Percentiles rank a stretch among this genome's conserved stretches.
phyloP scores from a whole-genome alignment of 2,888 invertebrate species.

The Mellilla xanthometata region DNA sequence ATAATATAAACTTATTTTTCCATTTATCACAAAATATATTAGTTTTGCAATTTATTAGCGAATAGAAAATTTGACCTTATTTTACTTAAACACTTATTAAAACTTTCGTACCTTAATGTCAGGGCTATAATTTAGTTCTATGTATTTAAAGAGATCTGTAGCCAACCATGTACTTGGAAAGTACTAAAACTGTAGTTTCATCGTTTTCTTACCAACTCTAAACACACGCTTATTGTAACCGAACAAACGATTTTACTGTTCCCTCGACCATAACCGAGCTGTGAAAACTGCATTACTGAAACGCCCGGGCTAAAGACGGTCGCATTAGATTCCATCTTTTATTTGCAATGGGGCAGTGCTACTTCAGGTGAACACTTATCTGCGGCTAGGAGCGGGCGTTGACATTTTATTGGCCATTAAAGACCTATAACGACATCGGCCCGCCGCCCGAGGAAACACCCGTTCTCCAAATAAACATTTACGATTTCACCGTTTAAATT shows the following conservation, averaged over 20 bases:
- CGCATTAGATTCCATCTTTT: slow-evolving; percentile 26
- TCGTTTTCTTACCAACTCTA: slow-evolving; percentile 6
- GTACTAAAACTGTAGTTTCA: background rate
- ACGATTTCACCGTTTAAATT: slow-evolving; percentile 74
- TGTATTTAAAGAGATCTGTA: no score
- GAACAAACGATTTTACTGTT: slow-evolving; percentile 6
- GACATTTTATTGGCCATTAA: slow-evolving; percentile 79
- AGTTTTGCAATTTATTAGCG: no score
- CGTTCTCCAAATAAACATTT: slow-evolving; percentile 75
- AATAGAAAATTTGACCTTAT: no score
- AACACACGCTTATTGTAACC: slow-evolving; percentile 5
- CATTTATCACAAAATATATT: no score
- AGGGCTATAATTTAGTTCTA: no score
- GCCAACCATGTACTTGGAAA: slow-evolving; percentile 1
- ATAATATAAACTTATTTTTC: no score
- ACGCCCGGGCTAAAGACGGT: slow-evolving; percentile 20
- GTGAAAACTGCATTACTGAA: slow-evolving; percentile 24
- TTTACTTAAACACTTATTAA: no score
- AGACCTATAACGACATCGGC: slow-evolving; percentile 72
- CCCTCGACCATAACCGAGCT: slow-evolving; percentile 14
- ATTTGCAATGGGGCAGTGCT: slow-evolving; percentile 36
- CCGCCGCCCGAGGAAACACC: slow-evolving; percentile 60
- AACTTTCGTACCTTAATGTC: no score
- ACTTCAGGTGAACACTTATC: slow-evolving; percentile 67
- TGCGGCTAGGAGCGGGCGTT: slow-evolving; percentile 57